Percentiles rank a stretch among this genome's conserved stretches.
Conservation (phyloP, 2,888 invertebrate species). For the Zygaena filipendulae region DNA sequence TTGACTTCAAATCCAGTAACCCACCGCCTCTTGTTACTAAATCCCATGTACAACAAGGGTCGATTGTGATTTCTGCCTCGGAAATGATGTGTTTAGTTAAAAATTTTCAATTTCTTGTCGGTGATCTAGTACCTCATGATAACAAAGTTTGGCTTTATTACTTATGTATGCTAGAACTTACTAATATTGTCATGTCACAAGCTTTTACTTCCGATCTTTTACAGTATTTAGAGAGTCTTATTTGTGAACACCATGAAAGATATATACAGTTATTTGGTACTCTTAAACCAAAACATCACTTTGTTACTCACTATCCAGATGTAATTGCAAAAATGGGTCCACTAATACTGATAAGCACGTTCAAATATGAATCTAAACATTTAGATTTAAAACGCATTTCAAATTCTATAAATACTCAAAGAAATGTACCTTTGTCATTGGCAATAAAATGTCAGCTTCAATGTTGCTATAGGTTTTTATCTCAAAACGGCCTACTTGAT, state of each 20-base stretch:
- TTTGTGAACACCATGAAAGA: constrained; percentile 5
- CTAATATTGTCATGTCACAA: constrained; percentile 3
- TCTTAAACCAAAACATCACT: constrained; percentile 4
- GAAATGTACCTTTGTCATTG: constrained; percentile 4
- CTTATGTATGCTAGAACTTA: constrained; percentile 1
- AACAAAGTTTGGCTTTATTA: constrained; percentile 1
- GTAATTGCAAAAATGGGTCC: constrained; percentile 1
- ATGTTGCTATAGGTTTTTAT: constrained; percentile 1
- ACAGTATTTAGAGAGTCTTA: constrained; percentile 2
- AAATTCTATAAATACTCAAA: constrained; percentile 2
- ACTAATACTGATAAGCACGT: background rate
- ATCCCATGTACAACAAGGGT: constrained; percentile 2
- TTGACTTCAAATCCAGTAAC: constrained; percentile 3
- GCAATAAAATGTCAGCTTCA: constrained; percentile 6
- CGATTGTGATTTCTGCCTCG: constrained; percentile 4
- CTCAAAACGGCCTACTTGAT: constrained; percentile 1
- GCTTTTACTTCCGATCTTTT: constrained; percentile 1
- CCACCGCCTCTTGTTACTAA: constrained; percentile 5
- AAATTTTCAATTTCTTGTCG: constrained; percentile 5
- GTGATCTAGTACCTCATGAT: constrained; percentile 2
- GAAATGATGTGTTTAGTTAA: constrained; percentile 6
- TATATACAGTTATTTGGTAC: constrained; percentile 2
- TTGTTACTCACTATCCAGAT: constrained; percentile 3
- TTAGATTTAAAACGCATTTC: constrained; percentile 2
- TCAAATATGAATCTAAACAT: background rate